Evolutionary conservation across 2,113 vertebrate genomes (phyloP), one percentile per base, ranked within the genome.

Genomic region (Pelusios castaneus): DNA sequence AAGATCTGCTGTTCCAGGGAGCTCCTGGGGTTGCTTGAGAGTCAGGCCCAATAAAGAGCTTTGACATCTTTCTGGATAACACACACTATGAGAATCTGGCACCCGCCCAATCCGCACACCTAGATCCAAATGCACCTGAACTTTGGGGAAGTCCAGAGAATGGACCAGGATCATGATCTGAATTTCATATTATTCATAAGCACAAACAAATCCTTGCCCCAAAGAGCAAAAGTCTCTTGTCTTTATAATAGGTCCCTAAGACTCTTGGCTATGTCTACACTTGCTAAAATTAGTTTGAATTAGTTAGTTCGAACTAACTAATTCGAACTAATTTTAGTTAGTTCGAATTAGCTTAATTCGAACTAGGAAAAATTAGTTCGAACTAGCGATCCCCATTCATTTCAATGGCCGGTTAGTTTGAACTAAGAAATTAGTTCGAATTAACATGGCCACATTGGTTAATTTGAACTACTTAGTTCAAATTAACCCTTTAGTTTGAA

Each of bases 41-140:
- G 70, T 7, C 0, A 1, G 87, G 52, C 29, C 14, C 85, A 63
- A 34, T 10, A 38, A 38, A 38, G 63, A 70, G 63, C 19, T 5
- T 85, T 58, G 70, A 87, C 54, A 81, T 55, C 54, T 19, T 92
- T 31, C 56, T 10, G 12, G 41, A 10, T 70, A 38, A 38, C 38
- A 70, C n/a, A 17, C 2, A 5, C n/a, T 21, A 17, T 22, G n/a
- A 41, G 82, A 87, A 82, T 38, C 16, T 88, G 70, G 9, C 70
- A 54, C 31, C 2, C 51, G 38, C 4, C 2, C 1, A 38, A 0
- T 22, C 60, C 2, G 21, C 21, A 3, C n/a, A 9, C 17, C 63
- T 70, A 21, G 63, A 70, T 10, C 34, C 63, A 70, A 38, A 70
- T 19, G 21, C 63, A 38, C 63, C 63, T 70, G 63, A 70, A 9